phyloP scores from a whole-genome alignment of 2,888 invertebrate genomes.

The Lepidochrysops patricia region DNA sequence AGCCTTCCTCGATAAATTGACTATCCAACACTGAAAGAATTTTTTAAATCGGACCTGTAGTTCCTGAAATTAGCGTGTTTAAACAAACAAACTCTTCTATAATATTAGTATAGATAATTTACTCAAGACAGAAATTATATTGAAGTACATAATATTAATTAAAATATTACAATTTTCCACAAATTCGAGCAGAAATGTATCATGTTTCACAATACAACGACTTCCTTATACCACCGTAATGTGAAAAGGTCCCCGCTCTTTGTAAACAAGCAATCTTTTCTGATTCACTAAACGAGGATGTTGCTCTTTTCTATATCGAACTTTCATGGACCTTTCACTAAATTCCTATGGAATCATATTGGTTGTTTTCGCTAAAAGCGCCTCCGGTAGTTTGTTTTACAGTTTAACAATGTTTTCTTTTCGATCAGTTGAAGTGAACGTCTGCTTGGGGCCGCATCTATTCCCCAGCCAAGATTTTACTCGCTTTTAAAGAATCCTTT shows the following conservation, averaged over 20 bases:
- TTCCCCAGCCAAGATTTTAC: slow-evolving; percentile 33
- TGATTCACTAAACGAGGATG: slow-evolving; percentile 7
- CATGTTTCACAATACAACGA: neutral
- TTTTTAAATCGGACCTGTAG: too few species aligned
- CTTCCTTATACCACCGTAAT: neutral
- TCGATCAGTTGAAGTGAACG: slow-evolving; percentile 51
- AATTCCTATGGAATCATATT: slow-evolving; percentile 26
- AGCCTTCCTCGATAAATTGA: too few species aligned
- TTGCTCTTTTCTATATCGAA: neutral
- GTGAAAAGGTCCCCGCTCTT: neutral
- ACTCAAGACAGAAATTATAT: too few species aligned
- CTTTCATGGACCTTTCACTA: slow-evolving; percentile 13
- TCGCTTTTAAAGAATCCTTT: slow-evolving; percentile 23
- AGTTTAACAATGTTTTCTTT: slow-evolving; percentile 65
- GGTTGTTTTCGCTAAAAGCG: slow-evolving; percentile 37
- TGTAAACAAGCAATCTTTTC: slow-evolving; percentile 17
- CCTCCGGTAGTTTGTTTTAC: slow-evolving; percentile 55
- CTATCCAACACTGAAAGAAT: too few species aligned
- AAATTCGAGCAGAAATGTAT: neutral
- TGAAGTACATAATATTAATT: neutral
- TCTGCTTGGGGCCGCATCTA: slow-evolving; percentile 43
- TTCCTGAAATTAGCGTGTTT: too few species aligned
- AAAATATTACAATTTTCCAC: neutral
- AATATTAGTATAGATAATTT: too few species aligned
- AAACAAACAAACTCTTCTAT: too few species aligned